Conservation (phyloP, 2,797 vertebrate species). For the Gymnodraco acuticeps region DNA sequence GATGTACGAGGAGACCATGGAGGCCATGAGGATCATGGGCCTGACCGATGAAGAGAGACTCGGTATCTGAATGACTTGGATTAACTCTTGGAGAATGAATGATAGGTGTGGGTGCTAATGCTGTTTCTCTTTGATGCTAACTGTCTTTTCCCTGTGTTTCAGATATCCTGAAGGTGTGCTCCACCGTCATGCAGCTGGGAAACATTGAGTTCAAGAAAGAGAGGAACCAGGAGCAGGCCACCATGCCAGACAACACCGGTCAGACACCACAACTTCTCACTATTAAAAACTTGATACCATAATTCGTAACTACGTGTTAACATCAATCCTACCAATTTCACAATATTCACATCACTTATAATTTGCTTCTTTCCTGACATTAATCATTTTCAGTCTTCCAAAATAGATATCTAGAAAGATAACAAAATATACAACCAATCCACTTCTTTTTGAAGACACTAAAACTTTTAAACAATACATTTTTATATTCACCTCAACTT, state of each 20-base stretch:
- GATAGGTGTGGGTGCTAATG: not conserved
- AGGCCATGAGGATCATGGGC: slow-evolving; percentile 97
- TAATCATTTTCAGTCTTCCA: no score
- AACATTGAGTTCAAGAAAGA: slow-evolving; percentile 99
- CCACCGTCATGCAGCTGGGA: slow-evolving; percentile 94
- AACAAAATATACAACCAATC: no score
- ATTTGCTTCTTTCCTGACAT: no score
- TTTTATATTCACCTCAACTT: not conserved
- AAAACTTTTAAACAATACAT: no score
- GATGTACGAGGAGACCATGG: slow-evolving; percentile 95
- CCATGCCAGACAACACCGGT: slow-evolving; percentile 99
- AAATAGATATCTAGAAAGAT: no score
- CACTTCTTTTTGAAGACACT: no score
- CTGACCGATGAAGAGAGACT: slow-evolving; percentile 91
- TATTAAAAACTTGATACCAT: not conserved
- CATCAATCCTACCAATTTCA: no score
- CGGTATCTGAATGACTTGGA: slow-evolving; percentile 71
- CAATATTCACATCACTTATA: no score
- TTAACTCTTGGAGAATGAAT: not conserved
- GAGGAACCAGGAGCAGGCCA: slow-evolving; percentile 97
- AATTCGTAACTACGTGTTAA: not conserved
- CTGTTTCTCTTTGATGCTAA: not conserved
- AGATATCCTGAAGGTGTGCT: slow-evolving; percentile 95
- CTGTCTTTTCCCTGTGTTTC: slow-evolving; percentile 22
- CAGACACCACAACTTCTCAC: slow-evolving; percentile 33